phyloP scores from a whole-genome alignment of 2,888 invertebrate species.

The Philhelius pedissequus region DNA sequence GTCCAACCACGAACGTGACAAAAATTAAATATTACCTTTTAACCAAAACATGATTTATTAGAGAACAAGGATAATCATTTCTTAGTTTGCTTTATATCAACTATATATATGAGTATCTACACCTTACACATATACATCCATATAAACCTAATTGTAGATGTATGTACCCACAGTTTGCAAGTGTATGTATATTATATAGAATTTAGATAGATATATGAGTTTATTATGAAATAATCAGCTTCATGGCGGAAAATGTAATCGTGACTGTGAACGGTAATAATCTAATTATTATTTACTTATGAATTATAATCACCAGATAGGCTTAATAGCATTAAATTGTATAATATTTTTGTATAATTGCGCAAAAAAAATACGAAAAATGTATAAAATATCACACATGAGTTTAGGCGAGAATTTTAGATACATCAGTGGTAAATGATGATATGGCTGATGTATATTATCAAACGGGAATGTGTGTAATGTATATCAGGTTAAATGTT shows the following conservation, averaged over 20 bases:
- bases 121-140: too few relatives aligned
- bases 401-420: background rate
- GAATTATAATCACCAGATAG: constrained; percentile 15
- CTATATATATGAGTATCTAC: background rate
- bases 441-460: background rate
- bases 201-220: background rate
- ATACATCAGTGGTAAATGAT: background rate
- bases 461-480: too few relatives aligned
- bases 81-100: background rate
- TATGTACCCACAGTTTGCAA: too few relatives aligned
- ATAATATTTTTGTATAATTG: background rate
- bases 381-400: background rate
- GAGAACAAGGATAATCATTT: constrained; percentile 3
- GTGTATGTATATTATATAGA: background rate
- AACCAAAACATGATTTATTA: constrained; percentile 14
- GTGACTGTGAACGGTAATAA: constrained; percentile 23
- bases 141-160: too few relatives aligned
- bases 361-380: background rate
- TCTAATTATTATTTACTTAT: constrained; percentile 18
- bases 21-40: constrained; percentile 23
- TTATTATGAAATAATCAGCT: constrained; percentile 4
- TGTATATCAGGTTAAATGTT: background rate
- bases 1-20: constrained; percentile 22
- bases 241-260: constrained; percentile 28
- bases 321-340: constrained; percentile 18